Percentiles rank a stretch among this genome's conserved stretches.
Evolutionary conservation across 2,888 invertebrate genomes (phyloP).

Genomic region (Theodoxus fluviatilis): DNA sequence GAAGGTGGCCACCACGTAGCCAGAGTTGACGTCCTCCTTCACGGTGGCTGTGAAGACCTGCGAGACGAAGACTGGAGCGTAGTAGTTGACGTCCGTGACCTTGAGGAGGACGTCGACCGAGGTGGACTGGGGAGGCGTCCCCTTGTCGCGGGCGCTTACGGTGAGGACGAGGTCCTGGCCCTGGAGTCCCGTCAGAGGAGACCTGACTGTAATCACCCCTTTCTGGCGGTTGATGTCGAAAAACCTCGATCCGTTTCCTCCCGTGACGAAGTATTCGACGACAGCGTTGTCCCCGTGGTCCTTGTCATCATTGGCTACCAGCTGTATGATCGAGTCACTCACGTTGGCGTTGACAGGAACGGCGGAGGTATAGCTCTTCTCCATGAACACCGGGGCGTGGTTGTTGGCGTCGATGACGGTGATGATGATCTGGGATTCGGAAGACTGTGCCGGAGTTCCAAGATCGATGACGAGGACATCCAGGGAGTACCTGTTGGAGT

Average conservation of each 20-base stretch:
- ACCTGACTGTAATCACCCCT: constrained; percentile 79
- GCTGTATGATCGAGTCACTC: constrained; percentile 77
- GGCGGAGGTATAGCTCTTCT: constrained; percentile 62
- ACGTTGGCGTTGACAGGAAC: constrained; percentile 74
- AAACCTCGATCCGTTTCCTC: constrained; percentile 79
- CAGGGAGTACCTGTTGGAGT: constrained; percentile 50
- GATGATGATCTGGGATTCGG: constrained; percentile 84
- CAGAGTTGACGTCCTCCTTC: constrained; percentile 87
- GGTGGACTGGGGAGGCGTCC: constrained; percentile 85
- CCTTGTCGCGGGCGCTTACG: constrained; percentile 83
- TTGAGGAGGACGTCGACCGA: constrained; percentile 71
- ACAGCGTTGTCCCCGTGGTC: constrained; percentile 91
- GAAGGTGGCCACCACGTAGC: constrained; percentile 81
- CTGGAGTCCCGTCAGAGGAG: constrained; percentile 68
- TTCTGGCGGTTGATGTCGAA: constrained; percentile 78
- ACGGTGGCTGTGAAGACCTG: constrained; percentile 86
- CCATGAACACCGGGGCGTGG: constrained; percentile 84
- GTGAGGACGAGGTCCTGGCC: constrained; percentile 72
- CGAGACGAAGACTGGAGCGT: constrained; percentile 81
- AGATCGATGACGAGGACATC: constrained; percentile 88
- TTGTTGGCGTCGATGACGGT: constrained; percentile 92
- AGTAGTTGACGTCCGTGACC: constrained; percentile 80
- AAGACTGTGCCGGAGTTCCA: constrained; percentile 92
- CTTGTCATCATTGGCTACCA: constrained; percentile 65
- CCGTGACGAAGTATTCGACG: constrained; percentile 77